Conservation (phyloP, 2,888 invertebrate genomes). For the Trichopria drosophilae region DNA sequence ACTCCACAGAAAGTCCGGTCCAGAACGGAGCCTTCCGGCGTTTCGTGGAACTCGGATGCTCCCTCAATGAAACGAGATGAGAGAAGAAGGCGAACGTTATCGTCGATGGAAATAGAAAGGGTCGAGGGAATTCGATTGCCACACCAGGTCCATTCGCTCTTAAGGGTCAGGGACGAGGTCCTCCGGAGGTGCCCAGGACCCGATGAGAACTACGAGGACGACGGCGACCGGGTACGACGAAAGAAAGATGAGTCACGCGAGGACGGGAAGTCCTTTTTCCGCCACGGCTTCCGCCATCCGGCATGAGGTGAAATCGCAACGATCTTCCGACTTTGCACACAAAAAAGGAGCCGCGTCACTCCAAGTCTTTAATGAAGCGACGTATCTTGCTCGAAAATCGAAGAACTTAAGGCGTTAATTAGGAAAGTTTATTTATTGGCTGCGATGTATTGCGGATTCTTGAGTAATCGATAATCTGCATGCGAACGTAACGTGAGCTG, state of each 20-base stretch:
- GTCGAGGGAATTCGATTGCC: slow-evolving; percentile 20
- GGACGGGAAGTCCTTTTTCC: slow-evolving; percentile 49
- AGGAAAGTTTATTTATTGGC: no score
- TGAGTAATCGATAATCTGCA: no score
- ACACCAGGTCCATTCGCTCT: background rate
- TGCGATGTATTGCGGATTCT: no score
- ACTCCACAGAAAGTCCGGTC: no score
- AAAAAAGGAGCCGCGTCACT: slow-evolving; percentile 6
- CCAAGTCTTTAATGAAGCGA: no score
- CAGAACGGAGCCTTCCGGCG: no score
- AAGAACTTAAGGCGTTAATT: no score
- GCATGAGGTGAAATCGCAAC: slow-evolving; percentile 48
- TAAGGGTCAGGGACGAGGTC: slow-evolving; percentile 16
- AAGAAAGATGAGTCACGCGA: slow-evolving; percentile 47
- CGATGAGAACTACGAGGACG: slow-evolving; percentile 28
- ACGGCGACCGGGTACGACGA: slow-evolving; percentile 33
- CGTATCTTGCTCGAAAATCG: no score
- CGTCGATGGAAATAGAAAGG: slow-evolving; percentile 16
- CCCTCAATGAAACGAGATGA: no score
- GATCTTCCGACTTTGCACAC: slow-evolving; percentile 20
- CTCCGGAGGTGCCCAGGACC: slow-evolving; percentile 13
- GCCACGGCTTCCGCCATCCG: slow-evolving; percentile 38
- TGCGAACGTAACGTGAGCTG: no score
- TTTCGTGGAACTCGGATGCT: no score
- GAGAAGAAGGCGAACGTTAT: no score